Conservation (phyloP, 2,797 vertebrate species). For the Tokudaia muenninki region DNA sequence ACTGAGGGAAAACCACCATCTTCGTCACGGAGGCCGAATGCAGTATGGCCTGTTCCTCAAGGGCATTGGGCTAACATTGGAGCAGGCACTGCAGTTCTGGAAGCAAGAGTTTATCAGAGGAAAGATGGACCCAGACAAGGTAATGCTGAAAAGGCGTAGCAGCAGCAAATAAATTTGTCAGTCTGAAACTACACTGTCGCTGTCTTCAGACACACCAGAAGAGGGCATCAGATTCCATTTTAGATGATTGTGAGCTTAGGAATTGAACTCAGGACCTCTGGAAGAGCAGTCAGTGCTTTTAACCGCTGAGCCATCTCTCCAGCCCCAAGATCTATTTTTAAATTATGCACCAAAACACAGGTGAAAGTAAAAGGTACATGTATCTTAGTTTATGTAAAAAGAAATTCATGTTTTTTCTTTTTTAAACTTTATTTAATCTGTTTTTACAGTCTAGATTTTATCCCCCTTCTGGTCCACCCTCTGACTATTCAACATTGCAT, state of each 20-base stretch:
- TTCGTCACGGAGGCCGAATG: conserved; percentile 97
- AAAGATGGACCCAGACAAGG: conserved; percentile 98
- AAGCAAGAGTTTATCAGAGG: conserved; percentile 95
- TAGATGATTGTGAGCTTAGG: no score
- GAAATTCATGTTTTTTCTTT: not conserved
- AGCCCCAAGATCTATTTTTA: not conserved
- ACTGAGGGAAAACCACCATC: conserved; percentile 95
- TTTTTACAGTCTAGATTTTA: no score
- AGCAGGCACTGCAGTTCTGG: conserved; percentile 98
- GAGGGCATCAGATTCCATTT: no score
- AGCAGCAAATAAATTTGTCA: not conserved
- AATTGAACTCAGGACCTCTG: no score
- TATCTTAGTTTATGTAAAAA: conserved; percentile 8
- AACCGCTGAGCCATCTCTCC: no score
- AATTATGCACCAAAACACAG: not conserved
- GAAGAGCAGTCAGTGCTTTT: no score
- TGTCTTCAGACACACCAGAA: no score
- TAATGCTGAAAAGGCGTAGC: conserved; percentile 82
- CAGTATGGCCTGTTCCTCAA: conserved; percentile 99
- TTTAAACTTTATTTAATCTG: no score
- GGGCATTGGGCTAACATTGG: conserved; percentile 96
- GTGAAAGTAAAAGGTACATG: conserved; percentile 56
- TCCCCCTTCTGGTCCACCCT: no score
- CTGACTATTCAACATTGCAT: no score
- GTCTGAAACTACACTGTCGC: not conserved